phyloP scores from a whole-genome alignment of 2,888 invertebrate species.

The Eurytoma adleriae region DNA sequence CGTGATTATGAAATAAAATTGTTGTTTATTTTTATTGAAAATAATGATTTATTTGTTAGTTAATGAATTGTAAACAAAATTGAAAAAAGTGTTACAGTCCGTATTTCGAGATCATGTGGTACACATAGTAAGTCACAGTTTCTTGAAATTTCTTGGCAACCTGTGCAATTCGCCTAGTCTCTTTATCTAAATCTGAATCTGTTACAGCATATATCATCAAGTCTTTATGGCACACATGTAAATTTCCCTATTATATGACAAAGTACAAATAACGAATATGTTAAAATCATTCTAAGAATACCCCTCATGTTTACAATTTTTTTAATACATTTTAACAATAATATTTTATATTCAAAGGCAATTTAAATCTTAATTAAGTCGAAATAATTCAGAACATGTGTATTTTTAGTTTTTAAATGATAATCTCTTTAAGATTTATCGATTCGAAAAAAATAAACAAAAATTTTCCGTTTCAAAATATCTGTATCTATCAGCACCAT shows the following conservation, averaged over 20 bases:
- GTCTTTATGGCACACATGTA: constrained; percentile 20
- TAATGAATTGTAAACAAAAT: not conserved
- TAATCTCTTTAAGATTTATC: too few species aligned
- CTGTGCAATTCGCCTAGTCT: constrained; percentile 10
- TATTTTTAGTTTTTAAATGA: too few species aligned
- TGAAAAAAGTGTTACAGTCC: too few species aligned
- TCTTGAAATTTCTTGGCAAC: constrained; percentile 37
- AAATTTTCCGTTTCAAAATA: too few species aligned
- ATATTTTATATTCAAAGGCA: too few species aligned
- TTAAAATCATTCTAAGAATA: too few species aligned
- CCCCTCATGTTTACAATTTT: too few species aligned
- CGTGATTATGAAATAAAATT: not conserved
- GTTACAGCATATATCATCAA: constrained; percentile 26
- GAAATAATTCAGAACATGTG: too few species aligned
- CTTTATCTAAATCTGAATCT: constrained; percentile 43
- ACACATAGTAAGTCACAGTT: constrained; percentile 25
- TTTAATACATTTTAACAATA: too few species aligned
- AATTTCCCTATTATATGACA: constrained; percentile 29
- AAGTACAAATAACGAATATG: not conserved
- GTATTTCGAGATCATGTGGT: not conserved
- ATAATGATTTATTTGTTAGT: not conserved
- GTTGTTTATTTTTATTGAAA: not conserved
- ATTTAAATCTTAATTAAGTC: too few species aligned
- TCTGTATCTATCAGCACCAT: too few species aligned
- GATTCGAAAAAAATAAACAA: too few species aligned